Conservation (phyloP, 1,140 invertebrate species). For the Spodoptera litura region DNA sequence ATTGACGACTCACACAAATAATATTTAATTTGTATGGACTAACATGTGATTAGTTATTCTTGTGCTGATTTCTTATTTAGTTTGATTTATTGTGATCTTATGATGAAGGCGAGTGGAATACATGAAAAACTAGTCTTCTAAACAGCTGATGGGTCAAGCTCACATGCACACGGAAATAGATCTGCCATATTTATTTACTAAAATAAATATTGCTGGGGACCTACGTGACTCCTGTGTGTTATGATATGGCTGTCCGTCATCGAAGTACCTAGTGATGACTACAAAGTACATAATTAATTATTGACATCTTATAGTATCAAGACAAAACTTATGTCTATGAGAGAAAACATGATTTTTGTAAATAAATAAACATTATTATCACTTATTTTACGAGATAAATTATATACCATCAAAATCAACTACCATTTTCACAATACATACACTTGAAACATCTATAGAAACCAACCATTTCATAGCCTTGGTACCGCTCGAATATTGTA, state of each 20-base stretch:
- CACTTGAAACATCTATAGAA: conserved; percentile 13
- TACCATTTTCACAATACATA: conserved; percentile 35
- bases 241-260: conserved; percentile 63
- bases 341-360: background rate
- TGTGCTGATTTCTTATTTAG: no score
- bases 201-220: conserved; percentile 18
- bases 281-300: background rate
- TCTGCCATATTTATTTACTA: background rate
- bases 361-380: conserved; percentile 13
- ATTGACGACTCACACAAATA: background rate
- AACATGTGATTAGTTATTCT: background rate
- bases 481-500: background rate
- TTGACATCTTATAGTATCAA: no score
- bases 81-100: no score
- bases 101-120: background rate
- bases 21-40: background rate
- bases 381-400: conserved; percentile 26
- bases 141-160: conserved; percentile 38
- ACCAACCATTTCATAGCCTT: background rate
- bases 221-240: conserved; percentile 61
- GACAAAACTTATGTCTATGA: no score
- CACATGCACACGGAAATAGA: background rate
- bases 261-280: conserved; percentile 29
- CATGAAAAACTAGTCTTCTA: background rate
- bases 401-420: conserved; percentile 10